phyloP scores from a whole-genome alignment of 2,113 vertebrate genomes.

The Petrocephalus microphthalmus region DNA sequence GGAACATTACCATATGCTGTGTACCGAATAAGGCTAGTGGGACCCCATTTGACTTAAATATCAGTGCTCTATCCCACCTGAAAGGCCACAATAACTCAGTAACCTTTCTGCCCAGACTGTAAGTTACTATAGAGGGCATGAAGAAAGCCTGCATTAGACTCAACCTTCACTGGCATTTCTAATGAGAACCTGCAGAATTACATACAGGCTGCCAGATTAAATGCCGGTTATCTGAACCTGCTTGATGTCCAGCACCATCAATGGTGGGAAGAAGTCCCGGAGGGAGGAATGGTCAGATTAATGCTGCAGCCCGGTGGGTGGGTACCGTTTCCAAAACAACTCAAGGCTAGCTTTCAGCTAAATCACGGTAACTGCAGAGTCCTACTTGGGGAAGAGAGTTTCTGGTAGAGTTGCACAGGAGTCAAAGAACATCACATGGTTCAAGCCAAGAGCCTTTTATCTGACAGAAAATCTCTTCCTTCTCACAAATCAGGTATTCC shows the following conservation, averaged over 20 bases:
- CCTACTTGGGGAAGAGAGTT: not conserved
- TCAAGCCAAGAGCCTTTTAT: not conserved
- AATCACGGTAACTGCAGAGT: too few species aligned
- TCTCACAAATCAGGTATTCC: not conserved
- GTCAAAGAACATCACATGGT: not conserved
- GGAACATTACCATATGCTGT: not conserved
- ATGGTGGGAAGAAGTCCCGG: not conserved
- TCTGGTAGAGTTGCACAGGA: not conserved
- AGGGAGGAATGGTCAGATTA: not conserved
- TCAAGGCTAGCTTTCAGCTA: not conserved
- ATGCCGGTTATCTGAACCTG: not conserved
- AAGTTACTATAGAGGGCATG: not conserved
- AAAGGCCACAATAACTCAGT: not conserved
- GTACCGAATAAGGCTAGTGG: not conserved
- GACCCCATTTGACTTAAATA: not conserved
- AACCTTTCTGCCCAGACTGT: not conserved
- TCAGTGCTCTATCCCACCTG: not conserved
- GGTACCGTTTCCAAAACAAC: not conserved
- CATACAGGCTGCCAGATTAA: not conserved
- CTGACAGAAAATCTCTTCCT: not conserved
- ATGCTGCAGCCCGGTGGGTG: not conserved
- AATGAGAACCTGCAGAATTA: not conserved
- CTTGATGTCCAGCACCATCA: not conserved
- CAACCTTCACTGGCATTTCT: not conserved
- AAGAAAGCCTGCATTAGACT: not conserved